Evolutionary conservation across 2,888 invertebrate genomes (phyloP), one percentile per base, ranked within the genome.

Genomic region (Lasioglossum lativentre): DNA sequence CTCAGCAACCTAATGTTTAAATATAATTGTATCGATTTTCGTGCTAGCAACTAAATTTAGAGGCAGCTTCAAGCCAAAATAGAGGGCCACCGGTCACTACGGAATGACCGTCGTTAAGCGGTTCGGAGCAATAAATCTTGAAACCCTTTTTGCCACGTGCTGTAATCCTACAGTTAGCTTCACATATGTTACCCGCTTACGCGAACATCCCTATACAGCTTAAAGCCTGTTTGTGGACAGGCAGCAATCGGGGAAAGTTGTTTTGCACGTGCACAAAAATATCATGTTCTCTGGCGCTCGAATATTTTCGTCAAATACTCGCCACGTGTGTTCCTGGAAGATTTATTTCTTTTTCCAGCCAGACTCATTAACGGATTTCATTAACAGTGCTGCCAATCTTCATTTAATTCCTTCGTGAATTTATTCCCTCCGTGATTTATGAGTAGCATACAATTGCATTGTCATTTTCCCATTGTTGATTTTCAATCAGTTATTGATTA

Each of bases 121-220:
- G 78, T 86, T 78, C 78, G 72, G 42, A 85, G 75, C 85, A 73
- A 86, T 85, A 89, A 89, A 88, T 89, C 86, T 81, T 83, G 52
- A 76, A 70, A 80, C 78, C 84, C 81, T 83, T 85, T 88, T 85
- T 76, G 71, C 84, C 76, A 40, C 68, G 68, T 47, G 63, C 84
- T 72, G 80, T 88, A 88, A 85, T 88, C 82, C 84, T 78, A 83
- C 77, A 59, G 75, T 87, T 82, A 88, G 89, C 86, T 88, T 78
- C 77, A 38, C 87, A 78, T 89, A 78, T 71, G 88, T 86, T 87
- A 86, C 77, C 75, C 85, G 73, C 74, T 88, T 90, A 86, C 81
- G 81, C 82, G 81, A 84, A 75, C 86, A 86, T 79, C 70, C 82
- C 74, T 0, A 40, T 27, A 74, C 78, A 82, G 82, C 71, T 88